These are phyloP conservation scores for Sepioteuthis lessoniana DNA, from an alignment of 2,888 invertebrate genomes.

Conservation along the genomic window DNA sequence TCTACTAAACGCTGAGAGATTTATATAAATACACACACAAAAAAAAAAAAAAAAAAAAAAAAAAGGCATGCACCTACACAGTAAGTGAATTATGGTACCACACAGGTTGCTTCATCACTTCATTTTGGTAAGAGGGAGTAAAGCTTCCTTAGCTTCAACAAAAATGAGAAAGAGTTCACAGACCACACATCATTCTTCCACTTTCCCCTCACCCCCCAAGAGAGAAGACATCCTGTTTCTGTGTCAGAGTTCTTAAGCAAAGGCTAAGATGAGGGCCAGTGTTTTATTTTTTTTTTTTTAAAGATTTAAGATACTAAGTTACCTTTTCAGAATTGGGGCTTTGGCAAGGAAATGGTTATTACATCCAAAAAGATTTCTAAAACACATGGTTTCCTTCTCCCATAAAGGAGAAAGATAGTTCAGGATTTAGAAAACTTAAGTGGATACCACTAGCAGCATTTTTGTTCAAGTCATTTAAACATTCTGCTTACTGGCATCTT, in stretches of 20 bases:
- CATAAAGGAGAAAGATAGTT: not conserved
- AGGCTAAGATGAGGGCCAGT: constrained; percentile 1
- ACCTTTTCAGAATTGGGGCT: not conserved
- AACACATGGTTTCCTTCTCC: not conserved
- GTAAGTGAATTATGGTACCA: not conserved
- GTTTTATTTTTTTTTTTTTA: not conserved
- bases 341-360: constrained; percentile 33
- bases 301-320: not conserved
- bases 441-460: not conserved
- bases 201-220: not conserved
- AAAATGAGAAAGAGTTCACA: not conserved
- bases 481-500: not conserved
- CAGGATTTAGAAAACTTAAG: not conserved
- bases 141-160: not conserved
- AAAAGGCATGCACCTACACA: not conserved
- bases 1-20: too few species aligned
- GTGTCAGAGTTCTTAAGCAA: constrained; percentile 18
- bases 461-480: not conserved
- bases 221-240: not conserved
- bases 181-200: constrained; percentile 11
- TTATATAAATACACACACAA: too few species aligned
- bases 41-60: too few species aligned
- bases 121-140: not conserved
- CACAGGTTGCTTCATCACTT: not conserved
- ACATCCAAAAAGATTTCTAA: not conserved